Base-by-base conservation (phyloP, 2,113 vertebrate genomes). In the Lamprologus callipterus region DNA sequence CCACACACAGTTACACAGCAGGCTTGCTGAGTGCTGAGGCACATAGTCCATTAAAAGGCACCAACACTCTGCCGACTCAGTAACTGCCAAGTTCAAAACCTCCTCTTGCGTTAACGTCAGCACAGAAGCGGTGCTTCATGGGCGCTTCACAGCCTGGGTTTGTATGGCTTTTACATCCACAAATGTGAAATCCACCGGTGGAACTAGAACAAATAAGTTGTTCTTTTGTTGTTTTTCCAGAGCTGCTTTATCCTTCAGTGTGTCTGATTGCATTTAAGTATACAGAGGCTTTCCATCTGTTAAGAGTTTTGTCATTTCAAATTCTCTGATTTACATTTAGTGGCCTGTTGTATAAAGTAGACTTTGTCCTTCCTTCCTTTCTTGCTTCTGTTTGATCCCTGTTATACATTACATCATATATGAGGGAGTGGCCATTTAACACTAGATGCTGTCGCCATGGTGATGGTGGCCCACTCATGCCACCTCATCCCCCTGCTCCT, bases 391-490 rank as follows among this genome's bases (percentile, higher is more conserved):
- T 87, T 73, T 82, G 45, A 78, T 51, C 45, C 57, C 16, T 35
- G 57, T 78, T 49, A 51, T 78, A 51, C 47, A 49, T 88, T 23
- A 80, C 68, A 58, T 70, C 19, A 57, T 85, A 68, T 23, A 82
- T 88, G 85, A 78, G 68, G 45, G 87, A 82, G 82, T 49, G 85
- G 82, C 85, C 81, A 83, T 84, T 75, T 92, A 83, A 87, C 82
- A 87, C 86, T 87, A 87, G 84, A 89, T 90, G 80, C 47, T 88
- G 93, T 93, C 91, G 4, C 93, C 91, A 94, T 93, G 93, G 92
- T 93, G 93, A 94, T 87, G 16, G 60, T 90, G 87, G 42, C 87
- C 68, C 17, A 65, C 82, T 84, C 78, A 33, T 17, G 26, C 83
- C 75, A 40, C 79, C 84, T 31, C 57, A 7, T 80, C 33, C 55